These are phyloP conservation scores for Cephalopachus bancanus DNA, from an alignment of 2,797 vertebrate genomes.

Conservation along the genomic window DNA sequence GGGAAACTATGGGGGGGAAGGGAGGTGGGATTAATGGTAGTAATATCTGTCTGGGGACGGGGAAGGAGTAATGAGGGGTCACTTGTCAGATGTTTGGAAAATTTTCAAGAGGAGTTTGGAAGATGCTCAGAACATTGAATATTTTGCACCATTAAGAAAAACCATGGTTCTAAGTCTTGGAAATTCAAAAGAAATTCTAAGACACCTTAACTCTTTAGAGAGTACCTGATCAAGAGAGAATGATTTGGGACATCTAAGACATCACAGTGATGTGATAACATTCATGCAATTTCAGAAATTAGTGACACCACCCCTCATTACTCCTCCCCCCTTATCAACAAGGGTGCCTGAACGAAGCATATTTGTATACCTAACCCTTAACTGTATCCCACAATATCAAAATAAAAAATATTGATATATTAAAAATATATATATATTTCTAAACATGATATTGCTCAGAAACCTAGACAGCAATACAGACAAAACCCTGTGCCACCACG, in stretches of 20 bases:
- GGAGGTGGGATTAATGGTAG: too few relatives aligned
- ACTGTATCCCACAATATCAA: too few relatives aligned
- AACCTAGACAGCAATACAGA: neutral
- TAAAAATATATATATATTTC: neutral
- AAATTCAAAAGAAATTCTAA: neutral
- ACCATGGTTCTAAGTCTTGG: neutral
- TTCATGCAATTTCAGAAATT: neutral
- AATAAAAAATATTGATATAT: too few relatives aligned
- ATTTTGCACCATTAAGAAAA: constrained; percentile 6
- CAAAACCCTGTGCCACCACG: neutral
- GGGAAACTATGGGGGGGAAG: too few relatives aligned
- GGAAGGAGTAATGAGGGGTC: too few relatives aligned
- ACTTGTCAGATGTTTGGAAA: neutral
- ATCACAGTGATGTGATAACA: neutral
- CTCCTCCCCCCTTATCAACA: too few relatives aligned
- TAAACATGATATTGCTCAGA: neutral
- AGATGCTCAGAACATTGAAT: neutral
- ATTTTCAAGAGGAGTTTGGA: neutral
- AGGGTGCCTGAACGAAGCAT: too few relatives aligned
- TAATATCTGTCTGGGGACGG: too few relatives aligned
- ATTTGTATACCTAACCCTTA: too few relatives aligned
- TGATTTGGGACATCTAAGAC: neutral
- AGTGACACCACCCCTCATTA: neutral
- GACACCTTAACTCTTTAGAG: neutral
- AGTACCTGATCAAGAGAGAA: neutral